These are phyloP conservation scores for Rhagonycha lutea DNA, from an alignment of 2,888 invertebrate genomes.

Conservation along the genomic window DNA sequence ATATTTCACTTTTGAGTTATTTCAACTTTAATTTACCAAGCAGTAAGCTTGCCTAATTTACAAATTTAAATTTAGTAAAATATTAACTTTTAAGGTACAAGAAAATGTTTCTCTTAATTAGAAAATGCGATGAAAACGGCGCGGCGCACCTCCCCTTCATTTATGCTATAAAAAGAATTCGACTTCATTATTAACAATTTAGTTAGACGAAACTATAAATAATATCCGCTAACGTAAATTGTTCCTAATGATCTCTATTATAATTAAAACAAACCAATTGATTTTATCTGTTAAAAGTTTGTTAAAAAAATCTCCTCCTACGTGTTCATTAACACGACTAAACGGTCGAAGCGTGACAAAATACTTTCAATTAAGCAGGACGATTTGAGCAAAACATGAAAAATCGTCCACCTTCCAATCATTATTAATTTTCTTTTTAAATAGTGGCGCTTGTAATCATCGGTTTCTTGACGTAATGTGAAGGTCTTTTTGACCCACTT, in stretches of 20 bases:
- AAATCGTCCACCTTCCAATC: conserved; percentile 3
- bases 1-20: neutral
- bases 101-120: neutral
- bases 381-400: conserved; percentile 20
- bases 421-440: neutral
- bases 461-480: conserved; percentile 20
- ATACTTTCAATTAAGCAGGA: conserved; percentile 21
- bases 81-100: neutral
- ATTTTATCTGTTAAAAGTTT: conserved; percentile 15
- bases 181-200: neutral
- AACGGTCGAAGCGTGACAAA: conserved; percentile 27
- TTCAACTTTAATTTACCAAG: neutral
- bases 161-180: neutral
- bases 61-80: neutral
- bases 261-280: conserved; percentile 20
- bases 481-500: conserved; percentile 32
- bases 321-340: conserved; percentile 13
- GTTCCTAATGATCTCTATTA: conserved; percentile 3
- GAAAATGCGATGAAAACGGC: too few species aligned
- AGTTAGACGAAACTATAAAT: conserved; percentile 10
- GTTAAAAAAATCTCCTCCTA: conserved; percentile 20
- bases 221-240: conserved; percentile 13
- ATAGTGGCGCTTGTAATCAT: conserved; percentile 22
- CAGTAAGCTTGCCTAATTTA: neutral
- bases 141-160: too few species aligned